A percentile compares a stretch with the other conserved stretches of the same genome.
Evolutionary conservation across 2,888 invertebrate species (phyloP).

Genomic region (Amblyjoppa fuscipennis): DNA sequence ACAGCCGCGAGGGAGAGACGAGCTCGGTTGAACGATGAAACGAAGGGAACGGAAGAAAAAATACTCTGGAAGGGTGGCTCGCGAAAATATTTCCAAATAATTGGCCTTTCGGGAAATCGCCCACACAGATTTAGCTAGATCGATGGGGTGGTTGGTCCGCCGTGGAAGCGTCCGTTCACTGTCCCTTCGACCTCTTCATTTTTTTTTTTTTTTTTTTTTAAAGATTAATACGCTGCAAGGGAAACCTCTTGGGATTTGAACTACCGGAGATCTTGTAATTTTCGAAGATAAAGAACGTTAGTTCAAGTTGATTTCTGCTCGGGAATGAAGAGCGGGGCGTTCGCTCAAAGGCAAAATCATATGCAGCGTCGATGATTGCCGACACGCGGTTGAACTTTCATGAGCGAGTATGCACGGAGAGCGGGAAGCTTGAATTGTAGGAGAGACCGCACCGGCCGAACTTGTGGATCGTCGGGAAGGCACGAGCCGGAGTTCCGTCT

Average conservation of each 20-base stretch:
- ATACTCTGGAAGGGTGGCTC: slow-evolving; percentile 26
- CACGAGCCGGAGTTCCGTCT: slow-evolving; percentile 18
- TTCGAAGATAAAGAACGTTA: not conserved
- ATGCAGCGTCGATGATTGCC: not conserved
- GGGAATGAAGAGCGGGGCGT: not conserved
- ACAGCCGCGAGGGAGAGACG: slow-evolving; percentile 4
- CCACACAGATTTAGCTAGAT: not conserved
- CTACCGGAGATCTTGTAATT: not conserved
- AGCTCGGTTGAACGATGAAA: slow-evolving; percentile 24
- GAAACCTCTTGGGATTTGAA: not conserved
- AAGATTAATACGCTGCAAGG: not conserved
- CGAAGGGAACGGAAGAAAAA: slow-evolving; percentile 14
- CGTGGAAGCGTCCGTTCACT: not conserved
- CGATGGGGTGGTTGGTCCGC: not conserved
- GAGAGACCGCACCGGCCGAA: slow-evolving; percentile 15
- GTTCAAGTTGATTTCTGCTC: not conserved
- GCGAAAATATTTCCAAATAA: slow-evolving; percentile 56
- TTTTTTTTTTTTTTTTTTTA: not conserved
- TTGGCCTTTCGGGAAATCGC: slow-evolving; percentile 63
- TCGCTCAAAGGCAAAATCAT: not conserved
- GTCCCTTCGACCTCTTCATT: not conserved
- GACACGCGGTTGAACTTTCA: slow-evolving; percentile 37
- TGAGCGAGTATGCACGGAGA: not conserved
- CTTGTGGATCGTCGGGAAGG: not conserved
- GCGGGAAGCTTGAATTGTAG: not conserved